These are phyloP conservation scores for Lasioglossum lativentre DNA, from an alignment of 2,888 invertebrate genomes.

Conservation along the genomic window DNA sequence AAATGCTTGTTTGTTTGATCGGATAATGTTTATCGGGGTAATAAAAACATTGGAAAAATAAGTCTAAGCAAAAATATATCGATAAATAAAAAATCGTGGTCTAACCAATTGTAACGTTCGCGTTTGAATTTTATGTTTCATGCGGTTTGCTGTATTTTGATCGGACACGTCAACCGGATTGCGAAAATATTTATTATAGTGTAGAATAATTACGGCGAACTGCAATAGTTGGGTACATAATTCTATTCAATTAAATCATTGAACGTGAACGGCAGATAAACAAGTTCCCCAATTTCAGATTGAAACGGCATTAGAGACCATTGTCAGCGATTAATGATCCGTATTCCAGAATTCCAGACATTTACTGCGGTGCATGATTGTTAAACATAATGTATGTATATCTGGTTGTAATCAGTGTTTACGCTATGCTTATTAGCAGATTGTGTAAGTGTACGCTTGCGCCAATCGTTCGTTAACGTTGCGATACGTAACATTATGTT, in stretches of 20 bases:
- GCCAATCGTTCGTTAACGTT: not conserved
- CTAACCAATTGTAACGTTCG: too few relatives aligned
- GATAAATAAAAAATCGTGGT: too few relatives aligned
- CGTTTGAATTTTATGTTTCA: too few relatives aligned
- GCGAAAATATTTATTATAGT: not conserved
- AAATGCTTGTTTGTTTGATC: too few relatives aligned
- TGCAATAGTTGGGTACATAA: not conserved
- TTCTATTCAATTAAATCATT: not conserved
- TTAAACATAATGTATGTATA: slow-evolving; percentile 2
- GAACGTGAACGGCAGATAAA: not conserved
- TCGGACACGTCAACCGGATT: too few relatives aligned
- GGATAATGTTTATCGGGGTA: too few relatives aligned
- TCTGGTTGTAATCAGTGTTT: slow-evolving; percentile 14
- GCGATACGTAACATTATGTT: not conserved
- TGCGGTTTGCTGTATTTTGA: not conserved
- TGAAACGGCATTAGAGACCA: not conserved
- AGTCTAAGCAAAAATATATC: too few relatives aligned
- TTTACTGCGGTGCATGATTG: not conserved
- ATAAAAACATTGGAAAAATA: too few relatives aligned
- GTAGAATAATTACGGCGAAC: not conserved
- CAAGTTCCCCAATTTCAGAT: slow-evolving; percentile 11
- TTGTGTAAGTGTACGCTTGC: not conserved
- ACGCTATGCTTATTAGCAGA: not conserved
- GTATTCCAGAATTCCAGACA: not conserved
- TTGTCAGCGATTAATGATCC: slow-evolving; percentile 16